Conservation (phyloP, 2,113 vertebrate genomes). For the Leucopsar rothschildi region DNA sequence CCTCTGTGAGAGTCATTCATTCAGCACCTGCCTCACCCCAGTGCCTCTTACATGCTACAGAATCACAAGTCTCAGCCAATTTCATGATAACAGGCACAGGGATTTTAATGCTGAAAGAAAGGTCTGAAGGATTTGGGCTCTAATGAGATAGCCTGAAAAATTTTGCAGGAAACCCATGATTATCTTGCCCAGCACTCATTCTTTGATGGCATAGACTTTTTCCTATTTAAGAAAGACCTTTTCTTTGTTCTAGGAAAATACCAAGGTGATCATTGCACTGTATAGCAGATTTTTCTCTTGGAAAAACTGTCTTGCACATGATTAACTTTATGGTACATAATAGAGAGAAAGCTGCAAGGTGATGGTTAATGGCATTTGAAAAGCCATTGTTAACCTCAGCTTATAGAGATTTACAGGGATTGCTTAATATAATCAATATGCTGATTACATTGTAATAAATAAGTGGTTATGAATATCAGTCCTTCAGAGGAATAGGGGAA, state of each 20-base stretch:
- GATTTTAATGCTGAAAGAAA: not conserved
- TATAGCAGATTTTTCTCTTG: slow-evolving; percentile 59
- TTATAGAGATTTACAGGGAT: slow-evolving; percentile 40
- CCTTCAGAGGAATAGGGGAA: not conserved
- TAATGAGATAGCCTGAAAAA: slow-evolving; percentile 6
- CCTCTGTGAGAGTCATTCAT: not conserved
- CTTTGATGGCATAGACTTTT: slow-evolving; percentile 20
- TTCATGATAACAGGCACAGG: not conserved
- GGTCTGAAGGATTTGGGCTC: not conserved
- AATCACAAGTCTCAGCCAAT: not conserved
- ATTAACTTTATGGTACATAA: slow-evolving; percentile 64
- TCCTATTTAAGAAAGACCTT: slow-evolving; percentile 59
- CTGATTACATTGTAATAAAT: slow-evolving; percentile 41
- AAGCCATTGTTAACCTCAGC: slow-evolving; percentile 48
- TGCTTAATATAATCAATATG: slow-evolving; percentile 56
- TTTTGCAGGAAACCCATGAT: not conserved
- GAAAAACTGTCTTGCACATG: slow-evolving; percentile 65
- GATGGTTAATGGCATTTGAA: slow-evolving; percentile 68
- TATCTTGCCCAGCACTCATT: slow-evolving; percentile 25
- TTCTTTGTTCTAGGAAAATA: slow-evolving; percentile 68
- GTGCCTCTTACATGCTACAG: not conserved
- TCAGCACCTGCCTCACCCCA: not conserved
- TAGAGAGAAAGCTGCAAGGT: slow-evolving; percentile 66
- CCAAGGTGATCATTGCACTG: slow-evolving; percentile 58
- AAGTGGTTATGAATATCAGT: slow-evolving; percentile 23